Percentiles rank a stretch among this genome's conserved stretches.
Conservation (phyloP, 2,888 invertebrate species). For the Kuschelorhynchus macadamiae region DNA sequence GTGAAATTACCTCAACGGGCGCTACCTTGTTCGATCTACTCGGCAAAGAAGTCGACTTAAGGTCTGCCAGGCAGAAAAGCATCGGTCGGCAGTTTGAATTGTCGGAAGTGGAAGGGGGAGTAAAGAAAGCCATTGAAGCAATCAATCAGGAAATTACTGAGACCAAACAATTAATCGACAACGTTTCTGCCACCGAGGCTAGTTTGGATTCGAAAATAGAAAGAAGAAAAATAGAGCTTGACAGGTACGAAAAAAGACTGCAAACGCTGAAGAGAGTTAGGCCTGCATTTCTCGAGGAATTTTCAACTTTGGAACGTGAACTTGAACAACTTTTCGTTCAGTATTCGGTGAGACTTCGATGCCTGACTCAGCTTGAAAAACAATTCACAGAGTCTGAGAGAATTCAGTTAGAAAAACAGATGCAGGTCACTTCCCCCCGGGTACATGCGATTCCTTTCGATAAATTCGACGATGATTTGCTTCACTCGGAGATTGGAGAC, state of each 20-base stretch:
- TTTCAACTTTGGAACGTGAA: constrained; percentile 89
- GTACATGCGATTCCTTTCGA: constrained; percentile 71
- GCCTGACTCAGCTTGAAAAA: constrained; percentile 89
- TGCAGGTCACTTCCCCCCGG: constrained; percentile 73
- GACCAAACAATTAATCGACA: constrained; percentile 83
- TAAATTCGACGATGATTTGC: constrained; percentile 55
- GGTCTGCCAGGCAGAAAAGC: constrained; percentile 84
- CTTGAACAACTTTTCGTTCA: constrained; percentile 87
- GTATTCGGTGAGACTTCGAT: constrained; percentile 90
- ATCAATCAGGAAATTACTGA: constrained; percentile 81
- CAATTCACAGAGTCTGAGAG: constrained; percentile 87
- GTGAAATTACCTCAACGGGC: constrained; percentile 92
- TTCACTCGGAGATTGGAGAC: constrained; percentile 57
- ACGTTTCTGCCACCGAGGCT: constrained; percentile 89
- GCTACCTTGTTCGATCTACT: constrained; percentile 92
- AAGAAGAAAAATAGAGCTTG: constrained; percentile 89
- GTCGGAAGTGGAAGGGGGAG: constrained; percentile 82
- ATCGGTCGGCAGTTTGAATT: constrained; percentile 88
- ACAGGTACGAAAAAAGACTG: constrained; percentile 92
- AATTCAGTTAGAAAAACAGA: constrained; percentile 82
- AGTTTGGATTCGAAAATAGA: constrained; percentile 94
- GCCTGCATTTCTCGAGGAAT: constrained; percentile 98
- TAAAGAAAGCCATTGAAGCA: constrained; percentile 82
- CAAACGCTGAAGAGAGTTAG: constrained; percentile 95
- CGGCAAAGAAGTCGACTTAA: constrained; percentile 89